phyloP scores from a whole-genome alignment of 2,888 invertebrate genomes.

The Cepaea hortensis region DNA sequence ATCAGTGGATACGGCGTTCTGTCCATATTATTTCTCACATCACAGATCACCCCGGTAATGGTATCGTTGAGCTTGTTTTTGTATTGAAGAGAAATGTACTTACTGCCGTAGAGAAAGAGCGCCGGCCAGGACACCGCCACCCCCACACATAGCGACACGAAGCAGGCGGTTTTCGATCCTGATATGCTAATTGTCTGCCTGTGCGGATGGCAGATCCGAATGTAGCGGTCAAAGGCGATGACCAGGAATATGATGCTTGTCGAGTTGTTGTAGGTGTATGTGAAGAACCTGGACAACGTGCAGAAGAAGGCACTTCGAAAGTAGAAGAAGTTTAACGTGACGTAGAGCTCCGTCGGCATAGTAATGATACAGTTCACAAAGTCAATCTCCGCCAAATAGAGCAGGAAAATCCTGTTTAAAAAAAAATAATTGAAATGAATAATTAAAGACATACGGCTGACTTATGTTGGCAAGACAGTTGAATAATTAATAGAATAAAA shows the following conservation, averaged over 20 bases:
- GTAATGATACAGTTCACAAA: slow-evolving; percentile 56
- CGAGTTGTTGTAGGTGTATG: slow-evolving; percentile 55
- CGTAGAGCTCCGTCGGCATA: slow-evolving; percentile 56
- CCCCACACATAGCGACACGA: slow-evolving; percentile 50
- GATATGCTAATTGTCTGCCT: slow-evolving; percentile 42
- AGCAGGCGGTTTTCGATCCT: slow-evolving; percentile 53
- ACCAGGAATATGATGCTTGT: slow-evolving; percentile 53
- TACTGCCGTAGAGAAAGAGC: slow-evolving; percentile 53
- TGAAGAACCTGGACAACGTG: slow-evolving; percentile 54
- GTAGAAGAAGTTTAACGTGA: slow-evolving; percentile 53
- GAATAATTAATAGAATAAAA: no score
- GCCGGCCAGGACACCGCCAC: slow-evolving; percentile 56
- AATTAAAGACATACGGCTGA: background rate
- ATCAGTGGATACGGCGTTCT: slow-evolving; percentile 49
- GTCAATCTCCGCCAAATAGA: slow-evolving; percentile 51
- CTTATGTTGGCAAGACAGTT: no score
- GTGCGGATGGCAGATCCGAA: slow-evolving; percentile 56
- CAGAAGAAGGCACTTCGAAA: slow-evolving; percentile 55
- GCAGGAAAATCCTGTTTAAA: slow-evolving; percentile 47
- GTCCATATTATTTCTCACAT: slow-evolving; percentile 51
- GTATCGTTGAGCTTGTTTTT: slow-evolving; percentile 13
- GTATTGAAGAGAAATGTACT: slow-evolving; percentile 41
- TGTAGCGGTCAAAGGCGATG: slow-evolving; percentile 57
- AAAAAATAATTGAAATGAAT: background rate
- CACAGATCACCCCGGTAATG: slow-evolving; percentile 46